Conservation (phyloP, 1,140 invertebrate genomes). For the Oncopeltus fasciatus region DNA sequence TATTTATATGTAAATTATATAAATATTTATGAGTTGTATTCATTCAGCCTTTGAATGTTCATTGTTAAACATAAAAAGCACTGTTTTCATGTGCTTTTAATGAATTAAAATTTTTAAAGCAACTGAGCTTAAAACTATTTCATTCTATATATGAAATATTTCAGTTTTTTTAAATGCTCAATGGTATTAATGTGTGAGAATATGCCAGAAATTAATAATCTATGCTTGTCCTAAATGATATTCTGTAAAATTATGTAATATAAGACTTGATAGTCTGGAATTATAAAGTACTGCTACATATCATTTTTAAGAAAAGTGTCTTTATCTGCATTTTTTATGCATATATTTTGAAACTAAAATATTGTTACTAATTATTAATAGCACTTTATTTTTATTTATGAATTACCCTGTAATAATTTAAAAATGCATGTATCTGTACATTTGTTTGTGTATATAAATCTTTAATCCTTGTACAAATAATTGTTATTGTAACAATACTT, state of each 20-base stretch:
- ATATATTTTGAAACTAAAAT: too few relatives aligned
- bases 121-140: neutral
- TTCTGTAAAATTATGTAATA: too few relatives aligned
- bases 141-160: neutral
- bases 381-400: neutral
- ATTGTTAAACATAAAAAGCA: neutral
- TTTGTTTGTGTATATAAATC: neutral
- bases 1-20: neutral
- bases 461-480: neutral
- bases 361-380: neutral
- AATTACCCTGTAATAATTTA: neutral
- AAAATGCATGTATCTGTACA: neutral
- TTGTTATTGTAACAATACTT: neutral
- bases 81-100: neutral
- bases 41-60: neutral
- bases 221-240: too few relatives aligned
- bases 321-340: too few relatives aligned
- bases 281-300: too few relatives aligned
- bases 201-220: too few relatives aligned
- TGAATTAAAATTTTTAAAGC: neutral
- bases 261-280: too few relatives aligned
- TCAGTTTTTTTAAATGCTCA: neutral
- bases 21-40: neutral
- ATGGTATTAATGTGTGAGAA: neutral
- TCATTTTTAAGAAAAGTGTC: too few relatives aligned